A percentile compares a stretch with the other conserved stretches of the same genome.
Evolutionary conservation across 2,113 vertebrate genomes (phyloP).

Genomic region (Phrynosoma blainvillii): DNA sequence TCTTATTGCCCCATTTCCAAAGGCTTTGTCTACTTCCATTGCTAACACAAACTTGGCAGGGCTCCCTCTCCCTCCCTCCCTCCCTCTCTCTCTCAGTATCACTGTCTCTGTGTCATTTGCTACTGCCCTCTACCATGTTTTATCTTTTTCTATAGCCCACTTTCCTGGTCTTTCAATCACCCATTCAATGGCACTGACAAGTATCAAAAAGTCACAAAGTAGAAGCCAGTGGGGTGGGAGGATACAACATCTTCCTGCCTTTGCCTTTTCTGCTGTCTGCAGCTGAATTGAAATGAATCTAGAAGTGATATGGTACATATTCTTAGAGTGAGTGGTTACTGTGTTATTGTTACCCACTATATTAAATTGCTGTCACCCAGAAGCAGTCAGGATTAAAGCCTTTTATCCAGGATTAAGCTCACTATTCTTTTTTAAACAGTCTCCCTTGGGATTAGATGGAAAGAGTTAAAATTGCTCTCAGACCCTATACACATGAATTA

Average conservation of each 20-base stretch:
- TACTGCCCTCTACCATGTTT: constrained; percentile 14
- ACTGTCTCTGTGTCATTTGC: neutral
- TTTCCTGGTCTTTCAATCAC: constrained; percentile 16
- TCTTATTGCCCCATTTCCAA: constrained; percentile 2
- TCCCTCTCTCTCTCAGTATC: neutral
- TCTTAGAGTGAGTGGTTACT: neutral
- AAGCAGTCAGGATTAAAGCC: neutral
- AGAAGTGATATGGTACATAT: constrained; percentile 15
- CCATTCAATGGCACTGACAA: constrained; percentile 36
- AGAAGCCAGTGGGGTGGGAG: neutral
- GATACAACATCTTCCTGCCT: constrained; percentile 39
- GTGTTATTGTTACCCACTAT: neutral
- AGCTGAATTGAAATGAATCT: constrained; percentile 32
- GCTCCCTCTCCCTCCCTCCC: neutral
- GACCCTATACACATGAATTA: neutral
- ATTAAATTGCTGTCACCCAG: constrained; percentile 7
- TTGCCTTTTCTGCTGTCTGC: constrained; percentile 36
- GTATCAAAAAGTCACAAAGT: neutral
- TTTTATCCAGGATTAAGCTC: constrained; percentile 9
- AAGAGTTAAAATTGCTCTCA: neutral
- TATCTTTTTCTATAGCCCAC: neutral
- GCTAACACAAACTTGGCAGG: constrained; percentile 39
- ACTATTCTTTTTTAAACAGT: constrained; percentile 3
- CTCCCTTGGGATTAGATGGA: constrained; percentile 5
- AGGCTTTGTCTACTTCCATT: constrained; percentile 18